Base-by-base conservation (phyloP, 2,888 invertebrate genomes). In the Leptinotarsa juncta region DNA sequence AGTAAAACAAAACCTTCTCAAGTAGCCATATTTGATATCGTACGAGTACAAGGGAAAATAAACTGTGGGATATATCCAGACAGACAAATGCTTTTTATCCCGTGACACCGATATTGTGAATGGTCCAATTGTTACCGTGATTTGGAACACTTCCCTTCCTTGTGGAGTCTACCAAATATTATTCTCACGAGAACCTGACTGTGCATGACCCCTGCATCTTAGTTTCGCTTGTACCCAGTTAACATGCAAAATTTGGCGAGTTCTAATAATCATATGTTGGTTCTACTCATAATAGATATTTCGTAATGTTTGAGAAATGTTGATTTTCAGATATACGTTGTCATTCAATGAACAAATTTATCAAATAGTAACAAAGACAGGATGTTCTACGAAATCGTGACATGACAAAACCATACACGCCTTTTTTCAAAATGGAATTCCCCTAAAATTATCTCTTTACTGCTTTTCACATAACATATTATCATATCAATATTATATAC, bases 101-200 rank as follows among this genome's bases (percentile, higher is more conserved):
- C 62, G 62, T 62, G 62, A 42, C 62, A 62, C 60, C 26, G 62
- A 62, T 42, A 62, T 62, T 42, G 62, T 62, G 62, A 62, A 62
- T 32, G 32, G 62, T 32, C 62, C 62, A n/a, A 62, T 62, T 62
- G 62, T 62, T 62, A 62, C 62, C 42, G 62, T 10, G 7, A 62
- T 32, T 32, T 62, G 10, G 62, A 10, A 62, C 62, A 62, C 32
- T 62, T 62, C 62, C 62, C 62, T 32, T 62, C 32, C 32, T 62
- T 62, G 62, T 62, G 12, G 20, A 62, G 62, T 32, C 57, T 23
- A 15, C 20, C 23, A 57, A 57, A 57, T 57, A 42, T 62, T 62
- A 42, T 62, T 62, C 62, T 62, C 62, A 62, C 62, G 62, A 32
- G 26, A 62, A 62, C 62, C 62, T 42, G 62, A 62, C 10, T 12